Percentiles rank a stretch among this genome's conserved stretches.
phyloP scores from a whole-genome alignment of 2,888 invertebrate species.

The Seira musarum region DNA sequence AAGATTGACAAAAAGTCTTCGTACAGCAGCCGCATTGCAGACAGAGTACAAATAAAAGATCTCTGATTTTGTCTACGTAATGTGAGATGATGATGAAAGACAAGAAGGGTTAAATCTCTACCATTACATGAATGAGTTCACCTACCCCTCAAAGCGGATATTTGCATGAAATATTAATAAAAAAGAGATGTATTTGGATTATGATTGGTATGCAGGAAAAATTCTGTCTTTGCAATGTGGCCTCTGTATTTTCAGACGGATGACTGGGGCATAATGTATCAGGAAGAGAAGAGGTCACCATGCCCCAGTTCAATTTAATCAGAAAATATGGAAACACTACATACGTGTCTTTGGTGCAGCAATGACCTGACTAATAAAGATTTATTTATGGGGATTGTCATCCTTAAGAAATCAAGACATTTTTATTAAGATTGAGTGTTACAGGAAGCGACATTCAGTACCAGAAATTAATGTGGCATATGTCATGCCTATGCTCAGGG shows the following conservation, averaged over 20 bases:
- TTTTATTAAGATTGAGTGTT: background rate
- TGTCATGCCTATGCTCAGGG: too few relatives aligned
- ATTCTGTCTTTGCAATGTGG: too few relatives aligned
- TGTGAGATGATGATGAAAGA: conserved; percentile 15
- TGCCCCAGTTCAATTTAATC: background rate
- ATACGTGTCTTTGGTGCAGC: background rate
- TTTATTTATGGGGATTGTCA: background rate
- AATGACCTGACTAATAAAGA: background rate
- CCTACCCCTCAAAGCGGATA: background rate
- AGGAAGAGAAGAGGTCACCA: background rate
- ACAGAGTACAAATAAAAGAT: background rate
- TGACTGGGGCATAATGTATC: conserved; percentile 1
- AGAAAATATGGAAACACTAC: background rate
- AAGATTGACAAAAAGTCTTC: conserved; percentile 44
- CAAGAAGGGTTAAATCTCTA: background rate
- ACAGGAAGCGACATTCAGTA: background rate
- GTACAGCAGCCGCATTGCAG: background rate
- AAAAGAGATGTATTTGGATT: background rate
- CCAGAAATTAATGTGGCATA: too few relatives aligned
- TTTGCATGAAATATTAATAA: conserved; percentile 4
- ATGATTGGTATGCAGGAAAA: too few relatives aligned
- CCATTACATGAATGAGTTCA: conserved; percentile 12
- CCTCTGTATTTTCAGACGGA: background rate
- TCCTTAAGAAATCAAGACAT: too few relatives aligned
- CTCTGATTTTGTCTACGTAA: background rate